These are phyloP conservation scores for Ictalurus furcatus DNA, from an alignment of 2,113 vertebrate species.

Conservation along the genomic window DNA sequence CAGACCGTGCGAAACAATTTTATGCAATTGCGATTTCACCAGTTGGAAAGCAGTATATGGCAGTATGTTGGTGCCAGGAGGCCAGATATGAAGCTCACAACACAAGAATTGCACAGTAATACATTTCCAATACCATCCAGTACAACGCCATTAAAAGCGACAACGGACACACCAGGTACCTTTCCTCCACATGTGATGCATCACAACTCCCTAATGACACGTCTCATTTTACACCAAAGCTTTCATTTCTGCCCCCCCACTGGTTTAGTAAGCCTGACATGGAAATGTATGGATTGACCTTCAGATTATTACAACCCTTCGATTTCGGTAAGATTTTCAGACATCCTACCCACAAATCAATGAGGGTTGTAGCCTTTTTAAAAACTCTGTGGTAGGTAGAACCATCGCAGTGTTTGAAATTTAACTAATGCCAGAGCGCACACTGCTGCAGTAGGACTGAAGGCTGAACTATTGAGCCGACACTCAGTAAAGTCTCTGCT, in stretches of 20 bases:
- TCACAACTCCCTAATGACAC: neutral
- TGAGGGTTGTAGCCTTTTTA: neutral
- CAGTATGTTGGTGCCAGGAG: too few relatives aligned
- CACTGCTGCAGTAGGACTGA: neutral
- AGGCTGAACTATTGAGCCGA: constrained; percentile 1
- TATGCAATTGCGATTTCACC: too few relatives aligned
- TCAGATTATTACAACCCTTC: neutral
- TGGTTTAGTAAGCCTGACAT: neutral
- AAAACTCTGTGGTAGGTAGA: neutral
- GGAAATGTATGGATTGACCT: neutral
- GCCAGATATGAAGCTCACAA: neutral
- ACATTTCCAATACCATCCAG: too few relatives aligned
- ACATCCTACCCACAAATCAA: neutral
- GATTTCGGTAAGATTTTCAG: neutral
- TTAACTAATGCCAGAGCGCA: neutral
- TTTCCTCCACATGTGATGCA: neutral
- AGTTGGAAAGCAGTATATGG: neutral
- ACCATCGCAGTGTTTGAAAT: neutral
- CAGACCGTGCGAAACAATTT: too few relatives aligned
- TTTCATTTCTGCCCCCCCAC: neutral
- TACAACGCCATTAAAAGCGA: neutral
- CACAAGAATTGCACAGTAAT: neutral
- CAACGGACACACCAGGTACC: neutral
- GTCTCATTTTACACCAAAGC: neutral
- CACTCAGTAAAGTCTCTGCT: neutral